Percentiles rank a stretch among this genome's conserved stretches.
Evolutionary conservation across 2,113 vertebrate species (phyloP).

Genomic region (Irena cyanogastra): DNA sequence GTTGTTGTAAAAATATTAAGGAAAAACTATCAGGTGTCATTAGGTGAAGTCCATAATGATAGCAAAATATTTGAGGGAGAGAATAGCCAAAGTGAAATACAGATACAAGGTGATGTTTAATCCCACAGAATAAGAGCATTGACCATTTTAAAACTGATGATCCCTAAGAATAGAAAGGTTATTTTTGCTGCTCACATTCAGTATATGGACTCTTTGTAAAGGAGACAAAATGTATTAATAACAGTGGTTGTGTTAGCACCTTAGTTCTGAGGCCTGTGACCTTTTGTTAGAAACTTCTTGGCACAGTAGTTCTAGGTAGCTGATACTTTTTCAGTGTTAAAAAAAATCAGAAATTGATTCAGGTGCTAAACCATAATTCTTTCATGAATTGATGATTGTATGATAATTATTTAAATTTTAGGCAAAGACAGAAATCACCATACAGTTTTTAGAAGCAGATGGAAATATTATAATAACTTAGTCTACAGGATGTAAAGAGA

Average conservation of each 20-base stretch:
- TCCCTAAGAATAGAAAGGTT: background rate
- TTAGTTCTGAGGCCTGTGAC: background rate
- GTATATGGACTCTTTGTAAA: background rate
- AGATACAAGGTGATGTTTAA: background rate
- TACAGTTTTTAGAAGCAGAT: background rate
- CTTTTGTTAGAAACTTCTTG: background rate
- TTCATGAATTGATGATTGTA: background rate
- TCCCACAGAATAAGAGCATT: background rate
- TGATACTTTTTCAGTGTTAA: background rate
- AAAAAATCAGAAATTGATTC: background rate
- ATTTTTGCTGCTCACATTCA: background rate
- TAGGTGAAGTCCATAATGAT: background rate
- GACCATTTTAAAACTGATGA: background rate
- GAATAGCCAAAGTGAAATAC: background rate
- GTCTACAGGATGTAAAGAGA: background rate
- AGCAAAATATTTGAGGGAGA: background rate
- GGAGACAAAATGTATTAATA: background rate
- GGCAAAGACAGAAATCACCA: background rate
- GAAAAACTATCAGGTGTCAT: background rate
- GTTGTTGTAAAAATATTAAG: background rate
- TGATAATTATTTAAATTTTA: background rate
- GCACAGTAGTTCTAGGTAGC: background rate
- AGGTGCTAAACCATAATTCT: background rate
- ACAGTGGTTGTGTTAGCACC: background rate
- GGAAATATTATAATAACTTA: background rate